Evolutionary conservation across 2,888 invertebrate species (phyloP).

Genomic region (Calameuta filiformis): DNA sequence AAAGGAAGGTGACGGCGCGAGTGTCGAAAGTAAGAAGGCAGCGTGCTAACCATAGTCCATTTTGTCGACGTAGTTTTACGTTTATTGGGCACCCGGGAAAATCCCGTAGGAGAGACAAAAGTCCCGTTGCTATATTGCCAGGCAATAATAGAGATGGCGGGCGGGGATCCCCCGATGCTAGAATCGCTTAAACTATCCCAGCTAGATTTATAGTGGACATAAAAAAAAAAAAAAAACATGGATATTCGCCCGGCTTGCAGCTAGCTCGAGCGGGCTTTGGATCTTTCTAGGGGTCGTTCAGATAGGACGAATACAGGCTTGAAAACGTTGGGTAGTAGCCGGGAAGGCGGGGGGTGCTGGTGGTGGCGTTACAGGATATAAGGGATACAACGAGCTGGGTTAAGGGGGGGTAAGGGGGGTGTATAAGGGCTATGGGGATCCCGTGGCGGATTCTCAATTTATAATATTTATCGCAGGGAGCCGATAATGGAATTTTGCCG

Average conservation of each 20-base stretch:
- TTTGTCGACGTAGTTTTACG: neutral
- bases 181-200: constrained; percentile 56
- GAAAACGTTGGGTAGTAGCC: neutral
- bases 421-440: neutral
- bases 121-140: constrained; percentile 32
- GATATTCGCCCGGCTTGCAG: neutral
- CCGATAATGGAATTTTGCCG: constrained; percentile 60
- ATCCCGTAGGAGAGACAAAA: neutral
- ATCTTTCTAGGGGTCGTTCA: neutral
- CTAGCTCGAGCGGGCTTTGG: neutral
- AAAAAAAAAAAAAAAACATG: constrained; percentile 19
- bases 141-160: constrained; percentile 35
- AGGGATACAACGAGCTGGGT: neutral
- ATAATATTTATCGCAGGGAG: constrained; percentile 62
- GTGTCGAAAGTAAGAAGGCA: neutral
- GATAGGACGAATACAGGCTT: neutral
- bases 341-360: neutral
- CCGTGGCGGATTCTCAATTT: constrained; percentile 47
- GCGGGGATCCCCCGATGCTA: constrained; percentile 42
- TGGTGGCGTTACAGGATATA: neutral
- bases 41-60: neutral
- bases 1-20: neutral
- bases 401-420: neutral
- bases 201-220: constrained; percentile 52
- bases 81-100: neutral